These are phyloP conservation scores for Phocoena phocoena DNA, from an alignment of 2,113 vertebrate species.

Conservation along the genomic window DNA sequence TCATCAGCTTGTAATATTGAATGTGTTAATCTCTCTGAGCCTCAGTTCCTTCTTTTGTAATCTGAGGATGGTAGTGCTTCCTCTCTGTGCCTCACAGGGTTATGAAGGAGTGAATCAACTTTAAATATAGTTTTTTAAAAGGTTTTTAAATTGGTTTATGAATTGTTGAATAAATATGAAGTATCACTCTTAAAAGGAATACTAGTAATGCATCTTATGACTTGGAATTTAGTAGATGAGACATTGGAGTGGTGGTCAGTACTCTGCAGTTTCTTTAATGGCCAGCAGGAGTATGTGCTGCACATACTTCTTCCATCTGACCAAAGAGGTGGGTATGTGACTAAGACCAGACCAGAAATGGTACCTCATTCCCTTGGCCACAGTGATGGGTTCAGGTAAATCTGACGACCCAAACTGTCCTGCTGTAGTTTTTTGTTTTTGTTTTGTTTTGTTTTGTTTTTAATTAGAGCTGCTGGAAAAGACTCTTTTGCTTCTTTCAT, in stretches of 20 bases:
- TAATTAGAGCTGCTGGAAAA: neutral
- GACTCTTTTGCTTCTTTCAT: conserved; percentile 1
- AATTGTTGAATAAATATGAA: neutral
- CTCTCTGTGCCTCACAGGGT: neutral
- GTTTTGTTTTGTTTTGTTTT: neutral
- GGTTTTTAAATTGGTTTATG: neutral
- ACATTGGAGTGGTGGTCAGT: neutral
- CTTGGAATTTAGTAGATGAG: neutral
- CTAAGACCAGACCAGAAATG: neutral
- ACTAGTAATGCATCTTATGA: neutral
- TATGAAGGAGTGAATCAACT: neutral
- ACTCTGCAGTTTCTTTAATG: neutral
- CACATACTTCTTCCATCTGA: neutral
- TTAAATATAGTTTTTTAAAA: neutral
- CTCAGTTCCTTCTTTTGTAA: neutral
- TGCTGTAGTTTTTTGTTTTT: neutral
- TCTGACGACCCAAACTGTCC: neutral
- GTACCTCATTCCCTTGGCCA: neutral
- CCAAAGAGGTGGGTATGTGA: neutral
- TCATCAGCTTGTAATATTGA: neutral
- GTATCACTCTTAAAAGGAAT: neutral
- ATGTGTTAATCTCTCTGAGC: neutral
- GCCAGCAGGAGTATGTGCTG: neutral
- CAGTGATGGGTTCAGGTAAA: neutral
- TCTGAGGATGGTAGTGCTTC: neutral